Conservation (phyloP, 2,797 vertebrate genomes). For the Cryptoprocta ferox region DNA sequence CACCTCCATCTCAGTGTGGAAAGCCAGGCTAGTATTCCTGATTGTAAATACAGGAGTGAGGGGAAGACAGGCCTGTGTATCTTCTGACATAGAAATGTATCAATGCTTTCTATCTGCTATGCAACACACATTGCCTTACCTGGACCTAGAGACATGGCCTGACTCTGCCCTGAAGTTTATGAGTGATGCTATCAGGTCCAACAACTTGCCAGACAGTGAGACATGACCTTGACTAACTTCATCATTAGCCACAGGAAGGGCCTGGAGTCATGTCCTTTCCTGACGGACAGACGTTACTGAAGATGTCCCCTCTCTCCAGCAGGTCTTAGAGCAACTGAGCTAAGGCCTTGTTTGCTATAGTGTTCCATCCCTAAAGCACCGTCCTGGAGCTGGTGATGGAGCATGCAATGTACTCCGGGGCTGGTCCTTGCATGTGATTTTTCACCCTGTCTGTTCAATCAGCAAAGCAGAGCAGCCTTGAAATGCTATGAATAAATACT, state of each 20-base stretch:
- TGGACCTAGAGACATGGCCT: not conserved
- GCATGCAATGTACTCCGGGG: not conserved
- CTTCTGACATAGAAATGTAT: not conserved
- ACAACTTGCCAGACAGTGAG: not conserved
- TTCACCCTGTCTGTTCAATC: constrained; percentile 53
- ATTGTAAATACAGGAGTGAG: constrained; percentile 57
- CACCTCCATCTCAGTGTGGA: not conserved
- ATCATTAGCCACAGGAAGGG: not conserved
- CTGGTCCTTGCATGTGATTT: constrained; percentile 31
- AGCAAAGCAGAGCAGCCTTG: constrained; percentile 59
- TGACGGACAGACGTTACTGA: not conserved
- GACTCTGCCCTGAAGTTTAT: not conserved
- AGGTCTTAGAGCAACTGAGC: not conserved
- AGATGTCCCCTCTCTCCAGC: not conserved
- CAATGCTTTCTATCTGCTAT: not conserved
- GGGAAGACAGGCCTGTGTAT: not conserved
- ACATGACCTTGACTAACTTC: not conserved
- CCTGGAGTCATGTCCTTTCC: not conserved
- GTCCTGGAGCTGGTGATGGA: not conserved
- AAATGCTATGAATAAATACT: constrained; percentile 63
- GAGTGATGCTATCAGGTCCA: not conserved
- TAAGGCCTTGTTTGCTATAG: not conserved
- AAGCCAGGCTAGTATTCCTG: not conserved
- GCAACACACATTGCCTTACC: not conserved
- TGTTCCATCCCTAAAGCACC: not conserved